These are phyloP conservation scores for Anthophora plumipes DNA, from an alignment of 2,888 invertebrate genomes.

Conservation along the genomic window DNA sequence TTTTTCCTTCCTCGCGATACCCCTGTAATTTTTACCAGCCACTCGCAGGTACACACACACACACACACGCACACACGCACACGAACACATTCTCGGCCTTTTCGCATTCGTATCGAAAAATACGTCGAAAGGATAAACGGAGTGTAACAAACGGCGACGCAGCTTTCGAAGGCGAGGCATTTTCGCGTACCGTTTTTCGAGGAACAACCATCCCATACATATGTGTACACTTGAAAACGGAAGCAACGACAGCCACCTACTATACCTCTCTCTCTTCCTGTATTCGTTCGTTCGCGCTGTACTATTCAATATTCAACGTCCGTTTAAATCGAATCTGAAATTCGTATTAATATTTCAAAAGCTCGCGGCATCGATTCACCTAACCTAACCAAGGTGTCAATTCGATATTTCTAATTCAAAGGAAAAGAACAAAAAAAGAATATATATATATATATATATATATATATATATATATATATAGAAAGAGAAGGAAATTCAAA, in stretches of 20 bases:
- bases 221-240: neutral
- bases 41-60: too few species aligned
- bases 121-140: slow-evolving; percentile 23
- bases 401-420: too few species aligned
- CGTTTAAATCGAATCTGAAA: neutral
- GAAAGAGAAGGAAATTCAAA: too few species aligned
- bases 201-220: too few species aligned
- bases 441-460: too few species aligned
- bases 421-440: too few species aligned
- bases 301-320: neutral
- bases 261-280: too few species aligned
- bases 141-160: slow-evolving; percentile 22
- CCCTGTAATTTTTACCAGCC: neutral
- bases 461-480: too few species aligned
- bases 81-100: neutral
- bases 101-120: slow-evolving; percentile 30
- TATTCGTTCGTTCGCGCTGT: neutral
- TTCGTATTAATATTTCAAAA: too few species aligned
- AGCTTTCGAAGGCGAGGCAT: neutral
- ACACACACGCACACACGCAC: too few species aligned
- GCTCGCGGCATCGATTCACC: too few species aligned
- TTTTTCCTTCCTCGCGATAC: neutral
- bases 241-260: neutral
- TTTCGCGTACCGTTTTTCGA: neutral
- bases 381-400: too few species aligned